A percentile compares a stretch with the other conserved stretches of the same genome.
These are phyloP conservation scores for Siniperca chuatsi DNA, from an alignment of 2,113 vertebrate genomes.

Conservation along the genomic window DNA sequence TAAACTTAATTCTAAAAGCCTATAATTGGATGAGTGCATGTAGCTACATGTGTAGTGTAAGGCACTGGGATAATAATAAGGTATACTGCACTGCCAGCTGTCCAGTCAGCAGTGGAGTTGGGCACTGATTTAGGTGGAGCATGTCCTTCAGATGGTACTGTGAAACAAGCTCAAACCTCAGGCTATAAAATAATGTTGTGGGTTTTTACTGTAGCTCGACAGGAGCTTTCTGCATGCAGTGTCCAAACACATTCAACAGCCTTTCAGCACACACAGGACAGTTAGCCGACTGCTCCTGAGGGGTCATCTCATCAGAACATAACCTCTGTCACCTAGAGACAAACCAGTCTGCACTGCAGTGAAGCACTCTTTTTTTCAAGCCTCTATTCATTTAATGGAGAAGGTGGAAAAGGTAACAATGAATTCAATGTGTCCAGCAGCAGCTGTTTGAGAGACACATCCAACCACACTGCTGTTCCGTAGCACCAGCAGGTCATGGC, in stretches of 20 bases:
- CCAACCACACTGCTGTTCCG: no score
- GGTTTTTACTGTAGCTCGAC: constrained; percentile 12
- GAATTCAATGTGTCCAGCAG: neutral
- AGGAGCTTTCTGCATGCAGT: constrained; percentile 5
- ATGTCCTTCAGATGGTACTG: constrained; percentile 16
- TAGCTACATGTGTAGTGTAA: neutral
- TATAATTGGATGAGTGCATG: neutral
- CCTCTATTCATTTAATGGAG: neutral
- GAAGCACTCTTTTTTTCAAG: neutral
- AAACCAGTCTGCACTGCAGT: neutral
- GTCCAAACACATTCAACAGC: constrained; percentile 5
- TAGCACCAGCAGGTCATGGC: neutral
- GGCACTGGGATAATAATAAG: neutral
- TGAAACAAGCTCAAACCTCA: constrained; percentile 33
- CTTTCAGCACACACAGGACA: constrained; percentile 15
- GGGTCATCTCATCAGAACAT: constrained; percentile 5
- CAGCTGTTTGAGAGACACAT: neutral
- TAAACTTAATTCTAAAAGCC: neutral
- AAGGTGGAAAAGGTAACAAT: neutral
- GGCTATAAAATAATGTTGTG: constrained; percentile 32
- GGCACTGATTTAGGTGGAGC: neutral
- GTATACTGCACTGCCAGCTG: constrained; percentile 16
- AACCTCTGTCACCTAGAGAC: constrained; percentile 8
- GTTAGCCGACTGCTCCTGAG: constrained; percentile 2
- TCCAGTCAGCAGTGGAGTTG: neutral